Base-by-base conservation (phyloP, 2,797 vertebrate genomes). In the Gobio occitaniae region DNA sequence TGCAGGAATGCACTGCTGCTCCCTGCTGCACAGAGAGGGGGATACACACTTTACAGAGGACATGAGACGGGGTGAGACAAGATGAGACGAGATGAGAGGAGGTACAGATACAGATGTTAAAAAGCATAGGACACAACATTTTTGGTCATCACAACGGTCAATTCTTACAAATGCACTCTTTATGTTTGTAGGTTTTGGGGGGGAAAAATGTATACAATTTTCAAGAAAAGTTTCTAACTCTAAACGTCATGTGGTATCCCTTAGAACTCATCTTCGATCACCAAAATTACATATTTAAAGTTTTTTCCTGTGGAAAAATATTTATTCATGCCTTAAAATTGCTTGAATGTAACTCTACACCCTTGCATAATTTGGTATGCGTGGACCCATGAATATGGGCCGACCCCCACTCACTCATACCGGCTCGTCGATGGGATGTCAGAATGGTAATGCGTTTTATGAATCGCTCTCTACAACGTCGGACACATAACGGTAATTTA, bases 21-120 rank as follows among this genome's bases (percentile, higher is more conserved):
- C 90, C 86, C 90, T 91, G 85, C 87, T 89, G 90, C 89, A 89
- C 56, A 44, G 81, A 89, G 72, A 88, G 65, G 79, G 77, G 84
- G 83, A 89, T 81, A 76, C 80, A 86, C 75, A 78, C 76, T 70
- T 52, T 2, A 84, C 66, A 61, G 68, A 36, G 11, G 65, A 72
- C 81, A 65, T 19, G 32, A 56, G 56, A 50, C 2, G 25, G 25
- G 47, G 6, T n/a, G 29, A 61, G 50, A 48, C 3, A 17, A 38
- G 47, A 10, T n/a, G 29, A 61, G 50, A 48, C 3, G 19, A 75
- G 59, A 41, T 19, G 38, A 72, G 69, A 16, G 1, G 29, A 48
- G 16, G 54, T 19, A 21, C 11, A 19, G 4, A 38, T 10, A n/a
- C 16, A 63, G 56, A 15, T 48, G 59, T 29, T 19, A 65, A 75